phyloP scores from a whole-genome alignment of 2,113 vertebrate species.

The Fregetta grallaria region DNA sequence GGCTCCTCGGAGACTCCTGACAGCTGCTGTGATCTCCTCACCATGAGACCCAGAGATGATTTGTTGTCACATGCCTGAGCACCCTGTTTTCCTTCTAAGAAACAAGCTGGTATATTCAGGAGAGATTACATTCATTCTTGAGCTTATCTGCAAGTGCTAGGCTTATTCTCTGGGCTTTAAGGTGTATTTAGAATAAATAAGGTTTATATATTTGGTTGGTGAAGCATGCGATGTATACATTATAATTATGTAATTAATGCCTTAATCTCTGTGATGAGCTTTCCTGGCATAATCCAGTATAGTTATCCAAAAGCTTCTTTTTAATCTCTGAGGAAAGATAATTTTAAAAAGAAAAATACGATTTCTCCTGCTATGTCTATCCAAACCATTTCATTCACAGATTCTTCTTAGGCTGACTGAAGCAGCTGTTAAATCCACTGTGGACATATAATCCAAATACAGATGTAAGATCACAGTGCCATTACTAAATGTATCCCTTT shows the following conservation, averaged over 20 bases:
- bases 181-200: conserved; percentile 5
- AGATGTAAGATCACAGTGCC: not conserved
- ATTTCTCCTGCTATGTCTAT: not conserved
- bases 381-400: conserved; percentile 12
- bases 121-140: not conserved
- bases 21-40: not conserved
- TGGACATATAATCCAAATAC: not conserved
- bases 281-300: not conserved
- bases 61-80: not conserved
- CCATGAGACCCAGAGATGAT: not conserved
- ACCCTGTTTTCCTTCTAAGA: not conserved
- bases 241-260: conserved; percentile 11
- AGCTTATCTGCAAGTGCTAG: conserved; percentile 3
- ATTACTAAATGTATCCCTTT: not conserved
- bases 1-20: not conserved
- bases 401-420: not conserved
- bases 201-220: not conserved
- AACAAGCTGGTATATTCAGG: not conserved
- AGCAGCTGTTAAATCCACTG: not conserved
- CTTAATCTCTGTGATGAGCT: conserved; percentile 18
- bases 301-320: conserved; percentile 15
- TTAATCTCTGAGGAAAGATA: not conserved
- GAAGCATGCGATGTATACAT: not conserved
- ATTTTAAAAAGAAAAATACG: not conserved
- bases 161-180: not conserved